A percentile compares a stretch with the other conserved stretches of the same genome.
phyloP scores from a whole-genome alignment of 2,113 vertebrate genomes.

The Sialia sialis region DNA sequence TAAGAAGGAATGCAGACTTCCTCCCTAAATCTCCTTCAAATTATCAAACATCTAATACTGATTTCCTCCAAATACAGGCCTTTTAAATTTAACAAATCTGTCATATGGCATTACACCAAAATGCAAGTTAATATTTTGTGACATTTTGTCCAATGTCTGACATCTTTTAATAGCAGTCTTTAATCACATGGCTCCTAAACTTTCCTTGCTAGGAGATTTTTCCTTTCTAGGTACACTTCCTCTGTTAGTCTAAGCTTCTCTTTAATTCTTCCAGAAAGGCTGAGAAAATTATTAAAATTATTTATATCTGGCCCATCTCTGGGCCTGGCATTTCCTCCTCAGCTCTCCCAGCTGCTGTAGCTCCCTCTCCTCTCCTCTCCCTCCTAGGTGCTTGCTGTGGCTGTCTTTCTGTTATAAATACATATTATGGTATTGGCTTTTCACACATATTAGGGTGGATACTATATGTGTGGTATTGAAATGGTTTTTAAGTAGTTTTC shows the following conservation, averaged over 20 bases:
- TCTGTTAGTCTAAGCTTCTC: neutral
- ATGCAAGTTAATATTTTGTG: neutral
- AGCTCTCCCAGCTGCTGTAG: neutral
- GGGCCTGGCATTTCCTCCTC: neutral
- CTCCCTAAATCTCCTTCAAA: neutral
- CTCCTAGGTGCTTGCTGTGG: accelerated
- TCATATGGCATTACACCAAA: neutral
- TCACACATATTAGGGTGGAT: too few species aligned
- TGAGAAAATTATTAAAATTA: neutral
- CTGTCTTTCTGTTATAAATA: neutral
- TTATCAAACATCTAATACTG: neutral
- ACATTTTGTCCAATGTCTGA: neutral
- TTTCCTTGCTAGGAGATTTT: neutral
- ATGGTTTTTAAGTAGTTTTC: too few species aligned
- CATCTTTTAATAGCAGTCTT: neutral
- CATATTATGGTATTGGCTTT: too few species aligned
- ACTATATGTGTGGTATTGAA: too few species aligned
- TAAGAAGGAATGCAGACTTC: neutral
- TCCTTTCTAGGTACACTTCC: neutral
- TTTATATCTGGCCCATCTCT: neutral
- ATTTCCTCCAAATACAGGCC: neutral
- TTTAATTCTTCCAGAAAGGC: neutral
- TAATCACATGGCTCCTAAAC: neutral
- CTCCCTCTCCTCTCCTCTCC: neutral
- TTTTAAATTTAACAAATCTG: neutral